Percentiles rank a stretch among this genome's conserved stretches.
phyloP scores from a whole-genome alignment of 2,797 vertebrate genomes.

The Phylloscopus collybita region DNA sequence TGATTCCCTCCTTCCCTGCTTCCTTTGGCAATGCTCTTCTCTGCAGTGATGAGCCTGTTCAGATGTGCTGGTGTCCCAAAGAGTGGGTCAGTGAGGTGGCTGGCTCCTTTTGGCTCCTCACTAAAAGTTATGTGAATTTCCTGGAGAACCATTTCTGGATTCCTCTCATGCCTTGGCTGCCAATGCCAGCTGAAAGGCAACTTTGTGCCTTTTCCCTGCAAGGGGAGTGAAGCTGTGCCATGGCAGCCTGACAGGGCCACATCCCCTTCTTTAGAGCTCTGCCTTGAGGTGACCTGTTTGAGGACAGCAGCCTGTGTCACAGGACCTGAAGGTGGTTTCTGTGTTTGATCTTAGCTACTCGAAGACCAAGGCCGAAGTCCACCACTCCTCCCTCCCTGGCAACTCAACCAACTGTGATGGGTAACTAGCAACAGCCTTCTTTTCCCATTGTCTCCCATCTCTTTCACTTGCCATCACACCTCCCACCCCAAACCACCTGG shows the following conservation, averaged over 20 bases:
- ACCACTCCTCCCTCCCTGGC: not conserved
- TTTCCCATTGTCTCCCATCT: not conserved
- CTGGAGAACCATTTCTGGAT: not conserved
- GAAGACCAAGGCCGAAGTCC: conserved; percentile 28
- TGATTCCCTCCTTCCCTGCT: not conserved
- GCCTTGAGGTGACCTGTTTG: not conserved
- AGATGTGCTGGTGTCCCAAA: not conserved
- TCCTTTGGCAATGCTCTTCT: not conserved
- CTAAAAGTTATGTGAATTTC: not conserved
- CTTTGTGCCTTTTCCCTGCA: accelerated
- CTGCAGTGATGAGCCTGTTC: not conserved
- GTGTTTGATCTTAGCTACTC: conserved; percentile 51
- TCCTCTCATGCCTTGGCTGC: not conserved
- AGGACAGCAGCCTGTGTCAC: not conserved
- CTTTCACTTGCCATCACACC: not conserved
- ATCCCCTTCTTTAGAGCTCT: not conserved
- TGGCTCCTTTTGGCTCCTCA: not conserved
- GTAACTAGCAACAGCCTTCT: not conserved
- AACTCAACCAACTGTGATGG: not conserved
- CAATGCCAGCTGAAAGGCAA: not conserved
- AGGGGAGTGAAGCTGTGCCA: accelerated
- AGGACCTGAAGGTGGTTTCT: conserved; percentile 37
- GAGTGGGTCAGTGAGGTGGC: accelerated
- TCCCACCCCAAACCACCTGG: not conserved
- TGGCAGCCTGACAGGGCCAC: not conserved